A percentile compares a stretch with the other conserved stretches of the same genome.
Evolutionary conservation across 1,140 invertebrate species (phyloP).

Genomic region (Lethrus apterus): DNA sequence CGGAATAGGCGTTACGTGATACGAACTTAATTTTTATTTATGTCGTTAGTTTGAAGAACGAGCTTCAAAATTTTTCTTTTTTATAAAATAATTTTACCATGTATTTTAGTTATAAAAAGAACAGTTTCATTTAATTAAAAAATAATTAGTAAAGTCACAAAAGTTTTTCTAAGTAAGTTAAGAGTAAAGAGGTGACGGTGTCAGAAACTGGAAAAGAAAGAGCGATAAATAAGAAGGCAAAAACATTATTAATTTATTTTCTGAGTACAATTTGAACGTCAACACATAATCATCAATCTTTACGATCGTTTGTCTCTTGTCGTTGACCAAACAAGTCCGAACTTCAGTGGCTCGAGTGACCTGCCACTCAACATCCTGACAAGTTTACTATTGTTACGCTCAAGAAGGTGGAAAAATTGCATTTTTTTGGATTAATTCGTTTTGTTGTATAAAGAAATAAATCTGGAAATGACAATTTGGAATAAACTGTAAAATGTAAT

Average conservation of each 20-base stretch:
- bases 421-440: conserved; percentile 12
- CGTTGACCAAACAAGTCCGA: conserved; percentile 17
- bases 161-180: too few species aligned
- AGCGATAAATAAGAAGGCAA: background rate
- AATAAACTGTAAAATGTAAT: too few species aligned
- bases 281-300: conserved; percentile 30
- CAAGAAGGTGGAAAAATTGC: conserved; percentile 8
- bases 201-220: background rate
- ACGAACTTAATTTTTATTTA: background rate
- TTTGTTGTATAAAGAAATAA: too few species aligned
- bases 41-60: background rate
- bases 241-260: conserved; percentile 29
- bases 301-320: conserved; percentile 28
- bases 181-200: too few species aligned
- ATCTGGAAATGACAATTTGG: too few species aligned
- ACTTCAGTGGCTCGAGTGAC: background rate
- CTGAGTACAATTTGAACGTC: conserved; percentile 26
- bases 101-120: too few species aligned
- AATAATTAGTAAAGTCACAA: too few species aligned
- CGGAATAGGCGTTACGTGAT: background rate
- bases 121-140: too few species aligned
- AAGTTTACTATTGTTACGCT: background rate
- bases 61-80: background rate
- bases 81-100: background rate
- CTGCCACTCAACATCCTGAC: background rate